These are phyloP conservation scores for Spinus pinus DNA, from an alignment of 2,797 vertebrate genomes.

Conservation along the genomic window DNA sequence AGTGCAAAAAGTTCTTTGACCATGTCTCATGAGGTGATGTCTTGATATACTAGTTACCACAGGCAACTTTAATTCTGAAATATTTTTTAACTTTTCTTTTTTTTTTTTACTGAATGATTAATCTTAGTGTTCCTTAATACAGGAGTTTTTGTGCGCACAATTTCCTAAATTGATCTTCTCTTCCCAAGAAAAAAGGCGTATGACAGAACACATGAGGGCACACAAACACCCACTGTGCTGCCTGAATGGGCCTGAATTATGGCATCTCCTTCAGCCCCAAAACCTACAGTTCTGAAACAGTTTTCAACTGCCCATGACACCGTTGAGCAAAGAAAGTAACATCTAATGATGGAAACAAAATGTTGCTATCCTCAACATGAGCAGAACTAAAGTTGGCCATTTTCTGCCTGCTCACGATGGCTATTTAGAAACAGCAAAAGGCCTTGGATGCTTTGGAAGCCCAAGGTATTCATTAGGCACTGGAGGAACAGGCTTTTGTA, in stretches of 20 bases:
- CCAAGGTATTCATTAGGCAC: not conserved
- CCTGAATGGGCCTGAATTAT: not conserved
- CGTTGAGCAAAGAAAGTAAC: not conserved
- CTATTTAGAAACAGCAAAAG: not conserved
- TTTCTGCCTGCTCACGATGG: not conserved
- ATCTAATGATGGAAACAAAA: not conserved
- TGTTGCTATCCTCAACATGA: fast-evolving
- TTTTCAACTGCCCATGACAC: not conserved
- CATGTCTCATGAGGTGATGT: not conserved
- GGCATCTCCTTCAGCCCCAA: fast-evolving
- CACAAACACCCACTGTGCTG: fast-evolving
- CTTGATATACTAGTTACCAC: not conserved
- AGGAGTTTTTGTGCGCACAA: fast-evolving
- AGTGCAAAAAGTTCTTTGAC: not conserved
- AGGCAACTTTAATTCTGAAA: not conserved
- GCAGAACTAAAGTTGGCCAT: not conserved
- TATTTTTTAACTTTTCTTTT: not conserved
- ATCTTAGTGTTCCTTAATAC: not conserved
- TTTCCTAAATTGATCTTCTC: not conserved
- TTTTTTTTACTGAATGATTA: not conserved
- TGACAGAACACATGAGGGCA: fast-evolving
- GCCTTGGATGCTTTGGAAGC: fast-evolving
- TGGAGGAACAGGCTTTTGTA: not conserved
- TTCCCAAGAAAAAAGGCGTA: not conserved
- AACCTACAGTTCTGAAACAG: not conserved